These are phyloP conservation scores for Isichthys henryi DNA, from an alignment of 2,113 vertebrate species.

Conservation along the genomic window DNA sequence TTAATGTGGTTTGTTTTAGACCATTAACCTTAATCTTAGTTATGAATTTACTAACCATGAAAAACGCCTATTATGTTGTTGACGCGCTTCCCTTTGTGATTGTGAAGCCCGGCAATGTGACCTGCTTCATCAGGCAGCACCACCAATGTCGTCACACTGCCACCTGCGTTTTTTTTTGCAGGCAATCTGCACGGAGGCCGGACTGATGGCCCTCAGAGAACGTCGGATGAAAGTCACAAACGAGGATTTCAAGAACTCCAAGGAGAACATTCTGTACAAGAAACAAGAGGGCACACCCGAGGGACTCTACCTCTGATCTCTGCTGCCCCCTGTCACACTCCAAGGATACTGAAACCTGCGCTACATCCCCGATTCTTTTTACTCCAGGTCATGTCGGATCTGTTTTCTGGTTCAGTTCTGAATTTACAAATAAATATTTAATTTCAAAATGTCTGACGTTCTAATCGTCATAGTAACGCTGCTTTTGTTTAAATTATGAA, in stretches of 20 bases:
- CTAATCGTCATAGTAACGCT: background rate
- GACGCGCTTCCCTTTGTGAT: background rate
- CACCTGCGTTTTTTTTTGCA: conserved; percentile 41
- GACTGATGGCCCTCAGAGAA: conserved; percentile 90
- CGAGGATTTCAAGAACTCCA: conserved; percentile 99
- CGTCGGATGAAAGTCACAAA: conserved; percentile 98
- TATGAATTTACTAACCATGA: background rate
- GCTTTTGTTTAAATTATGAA: background rate
- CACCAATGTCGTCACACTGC: background rate
- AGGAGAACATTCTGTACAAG: conserved; percentile 96
- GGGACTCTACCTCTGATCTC: conserved; percentile 72
- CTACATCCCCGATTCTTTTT: background rate
- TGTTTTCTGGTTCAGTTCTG: background rate
- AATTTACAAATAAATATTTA: background rate
- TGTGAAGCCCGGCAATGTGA: background rate
- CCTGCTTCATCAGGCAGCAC: background rate
- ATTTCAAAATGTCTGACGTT: background rate
- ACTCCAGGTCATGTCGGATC: background rate
- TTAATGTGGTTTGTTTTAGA: background rate
- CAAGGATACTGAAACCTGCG: background rate
- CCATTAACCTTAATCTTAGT: background rate
- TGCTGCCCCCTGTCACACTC: background rate
- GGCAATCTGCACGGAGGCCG: conserved; percentile 97
- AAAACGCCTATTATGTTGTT: background rate
- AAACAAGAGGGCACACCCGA: conserved; percentile 97